Evolutionary conservation across 2,797 vertebrate species (phyloP), one percentile per base, ranked within the genome.

Genomic region (Enteromius radiatus): DNA sequence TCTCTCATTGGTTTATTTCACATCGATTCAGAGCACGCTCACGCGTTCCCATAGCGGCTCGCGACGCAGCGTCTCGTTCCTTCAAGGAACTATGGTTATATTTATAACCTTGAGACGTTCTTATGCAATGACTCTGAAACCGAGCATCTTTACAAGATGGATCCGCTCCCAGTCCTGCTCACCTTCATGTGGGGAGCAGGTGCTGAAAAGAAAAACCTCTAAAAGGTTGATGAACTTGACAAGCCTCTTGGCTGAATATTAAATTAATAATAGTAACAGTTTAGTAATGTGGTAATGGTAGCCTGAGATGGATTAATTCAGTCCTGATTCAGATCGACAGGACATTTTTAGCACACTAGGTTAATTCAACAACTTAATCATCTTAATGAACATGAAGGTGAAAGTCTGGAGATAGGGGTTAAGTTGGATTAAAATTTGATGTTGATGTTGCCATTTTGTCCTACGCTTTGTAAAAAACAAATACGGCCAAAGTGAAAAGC

Each of bases 121-220:
- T n/a, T n/a, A n/a, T n/a, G n/a, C n/a, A n/a, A n/a, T n/a, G n/a
- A n/a, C n/a, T n/a, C n/a, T n/a, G n/a, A 68, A n/a, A 3, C 80
- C 17, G 11, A 41, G 47, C 70, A 82, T 76, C 36, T 67, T 43
- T 68, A 17, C 47, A 28, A 56, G 49, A 82, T 82, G 47, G 12
- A 56, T 67, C 61, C 1, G 38, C 38, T 76, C 47, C 71, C 63
- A 59, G 17, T 54, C 28, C 17, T 31, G 6, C 36, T 56, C 31
- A 65, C 11, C 6, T 49, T 17, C 15, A 54, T 31, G 19, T n/a
- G 17, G 38, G 67, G 23, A 54, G 36, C 65, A 80, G 49, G 65
- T 80, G 47, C 38, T 61, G 28, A 61, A 65, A 23, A 80, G 12
- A 56, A 3, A 23, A 45, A n/a, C 41, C 68, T 47, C 78, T 56